phyloP scores from a whole-genome alignment of 2,113 vertebrate species.

The Callionymus lyra region DNA sequence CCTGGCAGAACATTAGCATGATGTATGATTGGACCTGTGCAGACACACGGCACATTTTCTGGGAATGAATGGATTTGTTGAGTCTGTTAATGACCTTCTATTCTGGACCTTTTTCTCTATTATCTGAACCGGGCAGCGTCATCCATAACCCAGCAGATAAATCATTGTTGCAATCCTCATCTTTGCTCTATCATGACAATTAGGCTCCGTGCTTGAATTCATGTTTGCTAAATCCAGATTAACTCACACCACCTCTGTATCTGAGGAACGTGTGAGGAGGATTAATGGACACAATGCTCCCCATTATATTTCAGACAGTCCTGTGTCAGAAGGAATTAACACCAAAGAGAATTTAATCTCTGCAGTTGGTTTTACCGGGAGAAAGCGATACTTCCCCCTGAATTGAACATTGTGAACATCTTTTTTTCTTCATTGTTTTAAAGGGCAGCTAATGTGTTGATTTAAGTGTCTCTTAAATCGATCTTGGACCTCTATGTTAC shows the following conservation, averaged over 20 bases:
- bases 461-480: too few relatives aligned
- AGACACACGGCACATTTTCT: constrained; percentile 38
- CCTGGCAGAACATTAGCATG: constrained; percentile 48
- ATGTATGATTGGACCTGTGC: constrained; percentile 40
- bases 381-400: constrained; percentile 10
- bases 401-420: neutral
- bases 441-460: too few relatives aligned
- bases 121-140: constrained; percentile 34
- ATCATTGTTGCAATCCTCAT: constrained; percentile 41
- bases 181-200: constrained; percentile 37
- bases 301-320: constrained; percentile 34
- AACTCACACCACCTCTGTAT: constrained; percentile 39
- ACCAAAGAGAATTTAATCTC: constrained; percentile 21
- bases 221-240: constrained; percentile 60
- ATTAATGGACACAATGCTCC: constrained; percentile 44
- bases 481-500: too few relatives aligned
- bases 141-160: constrained; percentile 49
- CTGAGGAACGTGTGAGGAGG: constrained; percentile 42
- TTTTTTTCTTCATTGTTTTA: too few relatives aligned
- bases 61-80: constrained; percentile 51
- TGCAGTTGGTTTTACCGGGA: constrained; percentile 14
- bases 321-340: constrained; percentile 33
- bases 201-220: constrained; percentile 37
- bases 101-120: constrained; percentile 49
- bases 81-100: constrained; percentile 60